Evolutionary conservation across 2,113 vertebrate genomes (phyloP).

Genomic region (Seriola aureovittata): DNA sequence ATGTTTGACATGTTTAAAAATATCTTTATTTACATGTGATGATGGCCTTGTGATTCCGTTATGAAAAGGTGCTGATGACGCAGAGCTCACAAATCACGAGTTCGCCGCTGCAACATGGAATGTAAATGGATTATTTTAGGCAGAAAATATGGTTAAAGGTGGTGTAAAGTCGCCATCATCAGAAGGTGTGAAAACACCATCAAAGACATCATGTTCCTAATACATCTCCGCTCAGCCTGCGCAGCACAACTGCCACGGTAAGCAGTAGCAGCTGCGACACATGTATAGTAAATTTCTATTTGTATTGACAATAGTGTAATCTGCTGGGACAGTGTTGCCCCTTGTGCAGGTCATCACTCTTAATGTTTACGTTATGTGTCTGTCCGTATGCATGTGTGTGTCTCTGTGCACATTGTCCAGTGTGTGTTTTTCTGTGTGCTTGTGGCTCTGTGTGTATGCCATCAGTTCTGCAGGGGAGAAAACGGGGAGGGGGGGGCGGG

Average conservation of each 20-base stretch:
- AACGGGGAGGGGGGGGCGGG: slow-evolving; percentile 42
- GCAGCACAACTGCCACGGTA: slow-evolving; percentile 58
- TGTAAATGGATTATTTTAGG: slow-evolving; percentile 37
- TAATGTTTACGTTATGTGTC: slow-evolving; percentile 81
- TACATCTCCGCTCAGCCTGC: slow-evolving; percentile 73
- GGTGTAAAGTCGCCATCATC: slow-evolving; percentile 30
- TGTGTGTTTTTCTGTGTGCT: slow-evolving; percentile 57
- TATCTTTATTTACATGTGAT: slow-evolving; percentile 35
- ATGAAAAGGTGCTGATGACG: slow-evolving; percentile 14
- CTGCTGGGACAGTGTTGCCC: slow-evolving; percentile 93
- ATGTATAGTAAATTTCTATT: slow-evolving; percentile 85
- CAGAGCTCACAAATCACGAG: slow-evolving; percentile 1
- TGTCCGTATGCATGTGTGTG: slow-evolving; percentile 54
- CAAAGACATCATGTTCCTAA: slow-evolving; percentile 65
- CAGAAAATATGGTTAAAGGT: slow-evolving; percentile 39
- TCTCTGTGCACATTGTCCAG: slow-evolving; percentile 40
- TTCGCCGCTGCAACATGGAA: background rate
- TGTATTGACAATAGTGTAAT: slow-evolving; percentile 99
- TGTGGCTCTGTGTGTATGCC: slow-evolving; percentile 71
- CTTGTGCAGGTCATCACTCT: slow-evolving; percentile 89
- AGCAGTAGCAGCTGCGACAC: slow-evolving; percentile 76
- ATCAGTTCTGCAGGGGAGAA: slow-evolving; percentile 77
- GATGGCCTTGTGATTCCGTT: slow-evolving; percentile 9
- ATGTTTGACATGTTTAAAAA: slow-evolving; percentile 35
- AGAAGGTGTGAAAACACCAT: slow-evolving; percentile 55